Conservation (phyloP, 2,888 invertebrate species). For the Yponomeuta malinellus region DNA sequence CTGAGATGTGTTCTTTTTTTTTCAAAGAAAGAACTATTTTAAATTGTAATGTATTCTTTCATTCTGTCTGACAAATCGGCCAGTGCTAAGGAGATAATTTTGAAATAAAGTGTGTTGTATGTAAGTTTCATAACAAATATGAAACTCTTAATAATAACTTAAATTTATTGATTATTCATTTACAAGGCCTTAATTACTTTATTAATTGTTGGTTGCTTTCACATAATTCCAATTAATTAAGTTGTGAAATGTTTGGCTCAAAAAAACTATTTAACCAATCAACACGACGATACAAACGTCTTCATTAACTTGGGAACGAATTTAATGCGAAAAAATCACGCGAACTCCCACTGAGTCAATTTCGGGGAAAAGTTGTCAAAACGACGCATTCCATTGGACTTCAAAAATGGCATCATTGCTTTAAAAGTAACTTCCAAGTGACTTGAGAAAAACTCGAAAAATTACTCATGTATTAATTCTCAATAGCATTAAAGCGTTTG, state of each 20-base stretch:
- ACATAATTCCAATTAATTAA: not conserved
- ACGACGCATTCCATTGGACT: constrained; percentile 52
- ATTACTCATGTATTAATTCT: constrained; percentile 9
- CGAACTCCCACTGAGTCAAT: constrained; percentile 62
- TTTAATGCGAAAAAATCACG: constrained; percentile 39
- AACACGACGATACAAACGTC: constrained; percentile 58
- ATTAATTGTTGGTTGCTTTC: not conserved
- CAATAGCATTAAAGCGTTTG: constrained; percentile 3
- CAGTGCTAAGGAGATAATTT: constrained; percentile 21
- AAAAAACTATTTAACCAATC: constrained; percentile 44
- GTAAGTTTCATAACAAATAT: not conserved
- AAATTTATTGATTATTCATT: too few species aligned
- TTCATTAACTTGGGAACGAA: constrained; percentile 54
- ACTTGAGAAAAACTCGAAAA: not conserved
- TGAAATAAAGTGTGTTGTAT: constrained; percentile 10
- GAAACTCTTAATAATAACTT: too few species aligned
- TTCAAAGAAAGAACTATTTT: constrained; percentile 22
- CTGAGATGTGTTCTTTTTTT: constrained; percentile 28
- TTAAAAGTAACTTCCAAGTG: not conserved
- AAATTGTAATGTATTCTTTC: constrained; percentile 17
- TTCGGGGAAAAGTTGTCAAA: constrained; percentile 59
- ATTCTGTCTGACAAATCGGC: constrained; percentile 14
- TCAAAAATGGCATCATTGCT: constrained; percentile 36
- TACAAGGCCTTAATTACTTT: not conserved
- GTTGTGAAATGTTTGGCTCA: not conserved